Percentiles rank a stretch among this genome's conserved stretches.
phyloP scores from a whole-genome alignment of 1,140 invertebrate genomes.

The Drosophila leontia region DNA sequence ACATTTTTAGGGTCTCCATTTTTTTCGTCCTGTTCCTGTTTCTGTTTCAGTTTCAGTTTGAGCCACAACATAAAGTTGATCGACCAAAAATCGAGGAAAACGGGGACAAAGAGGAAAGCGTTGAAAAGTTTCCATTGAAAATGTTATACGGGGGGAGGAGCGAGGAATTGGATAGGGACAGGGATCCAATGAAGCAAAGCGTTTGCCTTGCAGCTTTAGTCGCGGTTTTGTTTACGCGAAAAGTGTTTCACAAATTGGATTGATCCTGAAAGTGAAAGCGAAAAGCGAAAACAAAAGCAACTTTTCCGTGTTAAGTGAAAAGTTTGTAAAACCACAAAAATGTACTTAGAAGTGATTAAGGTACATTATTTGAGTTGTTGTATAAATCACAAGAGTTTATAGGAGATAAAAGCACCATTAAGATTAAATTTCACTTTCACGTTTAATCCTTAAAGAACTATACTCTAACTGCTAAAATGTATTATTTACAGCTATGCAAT shows the following conservation, averaged over 20 bases:
- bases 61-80: conserved; percentile 46
- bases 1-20: conserved; percentile 59
- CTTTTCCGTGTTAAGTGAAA: conserved; percentile 28
- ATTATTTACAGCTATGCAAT: background rate
- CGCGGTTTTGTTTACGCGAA: conserved; percentile 42
- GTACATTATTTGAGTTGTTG: conserved; percentile 6
- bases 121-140: conserved; percentile 57
- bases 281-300: conserved; percentile 40
- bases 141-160: background rate
- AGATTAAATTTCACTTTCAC: background rate
- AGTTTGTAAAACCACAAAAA: conserved; percentile 14
- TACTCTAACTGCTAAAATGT: background rate
- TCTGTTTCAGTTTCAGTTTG: conserved; percentile 42
- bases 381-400: background rate
- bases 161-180: background rate
- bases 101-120: conserved; percentile 19
- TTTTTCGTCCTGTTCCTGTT: conserved; percentile 14
- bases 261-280: conserved; percentile 34
- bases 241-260: conserved; percentile 59
- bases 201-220: conserved; percentile 56
- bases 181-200: conserved; percentile 53
- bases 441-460: background rate
- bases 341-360: conserved; percentile 21
- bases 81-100: conserved; percentile 22
- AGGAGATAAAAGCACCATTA: no score